These are phyloP conservation scores for Silurus lanzhouensis DNA, from an alignment of 2,797 vertebrate genomes.

Conservation along the genomic window DNA sequence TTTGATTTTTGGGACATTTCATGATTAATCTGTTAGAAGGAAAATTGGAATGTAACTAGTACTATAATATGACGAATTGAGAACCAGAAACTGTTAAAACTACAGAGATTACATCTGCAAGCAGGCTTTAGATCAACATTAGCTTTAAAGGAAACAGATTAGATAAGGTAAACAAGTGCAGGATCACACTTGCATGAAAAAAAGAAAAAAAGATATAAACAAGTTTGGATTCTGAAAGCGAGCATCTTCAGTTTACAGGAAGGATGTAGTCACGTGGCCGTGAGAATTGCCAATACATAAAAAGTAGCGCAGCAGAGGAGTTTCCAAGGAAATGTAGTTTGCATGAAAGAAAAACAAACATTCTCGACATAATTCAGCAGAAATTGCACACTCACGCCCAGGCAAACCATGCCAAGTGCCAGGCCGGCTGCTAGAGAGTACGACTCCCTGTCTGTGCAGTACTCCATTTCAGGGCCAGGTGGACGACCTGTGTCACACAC, in stretches of 20 bases:
- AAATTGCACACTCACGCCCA: conserved; percentile 81
- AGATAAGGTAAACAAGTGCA: background rate
- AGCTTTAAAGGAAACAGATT: background rate
- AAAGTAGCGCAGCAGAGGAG: background rate
- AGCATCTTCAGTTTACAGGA: background rate
- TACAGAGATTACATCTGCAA: background rate
- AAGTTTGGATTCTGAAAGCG: conserved; percentile 1
- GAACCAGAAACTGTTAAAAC: background rate
- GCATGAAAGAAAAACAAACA: conserved; percentile 12
- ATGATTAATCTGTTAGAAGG: background rate
- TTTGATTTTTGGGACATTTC: too few relatives aligned
- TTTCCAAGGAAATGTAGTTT: background rate
- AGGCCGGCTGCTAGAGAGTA: conserved; percentile 94
- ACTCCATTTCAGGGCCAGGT: conserved; percentile 98
- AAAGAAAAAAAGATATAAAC: background rate
- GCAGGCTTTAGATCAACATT: background rate
- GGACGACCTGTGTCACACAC: conserved; percentile 80
- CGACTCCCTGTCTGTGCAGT: conserved; percentile 95
- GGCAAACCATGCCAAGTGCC: conserved; percentile 97
- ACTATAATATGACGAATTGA: background rate
- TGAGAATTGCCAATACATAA: background rate
- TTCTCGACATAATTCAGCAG: conserved; percentile 10
- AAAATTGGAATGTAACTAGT: background rate
- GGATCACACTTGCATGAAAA: background rate
- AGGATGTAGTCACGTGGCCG: conserved; percentile 18